Conservation (phyloP, 2,797 vertebrate genomes). For the Sciurus vulgaris region DNA sequence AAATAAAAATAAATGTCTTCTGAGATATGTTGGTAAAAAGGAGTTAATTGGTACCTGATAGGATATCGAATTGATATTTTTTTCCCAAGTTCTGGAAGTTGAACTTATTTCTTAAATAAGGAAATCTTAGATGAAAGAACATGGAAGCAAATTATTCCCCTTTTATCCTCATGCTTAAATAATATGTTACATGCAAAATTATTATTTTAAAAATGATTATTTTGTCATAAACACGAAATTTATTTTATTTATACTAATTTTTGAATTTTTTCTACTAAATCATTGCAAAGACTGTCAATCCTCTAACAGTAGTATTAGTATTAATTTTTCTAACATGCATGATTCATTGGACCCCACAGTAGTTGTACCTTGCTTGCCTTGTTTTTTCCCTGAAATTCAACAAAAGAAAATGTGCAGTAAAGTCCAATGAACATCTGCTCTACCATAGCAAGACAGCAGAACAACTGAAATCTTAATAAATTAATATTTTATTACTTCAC, state of each 20-base stretch:
- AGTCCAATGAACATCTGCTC: conserved; percentile 74
- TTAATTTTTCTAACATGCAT: conserved; percentile 90
- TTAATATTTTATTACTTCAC: conserved; percentile 79
- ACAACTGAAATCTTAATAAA: conserved; percentile 73
- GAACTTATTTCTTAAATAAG: conserved; percentile 73
- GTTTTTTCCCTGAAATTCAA: conserved; percentile 87
- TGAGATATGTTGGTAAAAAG: conserved; percentile 45
- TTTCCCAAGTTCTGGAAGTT: conserved; percentile 55
- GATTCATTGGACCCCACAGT: conserved; percentile 84
- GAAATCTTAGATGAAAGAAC: conserved; percentile 67
- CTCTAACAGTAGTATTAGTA: conserved; percentile 89
- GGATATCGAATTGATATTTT: conserved; percentile 12
- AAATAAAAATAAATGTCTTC: conserved; percentile 58
- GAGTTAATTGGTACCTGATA: conserved; percentile 8
- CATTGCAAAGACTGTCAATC: conserved; percentile 91
- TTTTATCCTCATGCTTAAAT: conserved; percentile 93
- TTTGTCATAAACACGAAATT: conserved; percentile 84
- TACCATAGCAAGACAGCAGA: conserved; percentile 73
- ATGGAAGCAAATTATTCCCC: conserved; percentile 75
- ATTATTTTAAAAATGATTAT: conserved; percentile 77
- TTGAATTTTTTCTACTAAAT: conserved; percentile 81
- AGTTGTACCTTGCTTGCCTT: conserved; percentile 91
- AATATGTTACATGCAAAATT: conserved; percentile 90
- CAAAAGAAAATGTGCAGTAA: conserved; percentile 57
- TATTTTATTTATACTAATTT: conserved; percentile 82